Percentiles rank a stretch among this genome's conserved stretches.
Conservation (phyloP, 2,797 vertebrate species). For the Distichodus sexfasciatus region DNA sequence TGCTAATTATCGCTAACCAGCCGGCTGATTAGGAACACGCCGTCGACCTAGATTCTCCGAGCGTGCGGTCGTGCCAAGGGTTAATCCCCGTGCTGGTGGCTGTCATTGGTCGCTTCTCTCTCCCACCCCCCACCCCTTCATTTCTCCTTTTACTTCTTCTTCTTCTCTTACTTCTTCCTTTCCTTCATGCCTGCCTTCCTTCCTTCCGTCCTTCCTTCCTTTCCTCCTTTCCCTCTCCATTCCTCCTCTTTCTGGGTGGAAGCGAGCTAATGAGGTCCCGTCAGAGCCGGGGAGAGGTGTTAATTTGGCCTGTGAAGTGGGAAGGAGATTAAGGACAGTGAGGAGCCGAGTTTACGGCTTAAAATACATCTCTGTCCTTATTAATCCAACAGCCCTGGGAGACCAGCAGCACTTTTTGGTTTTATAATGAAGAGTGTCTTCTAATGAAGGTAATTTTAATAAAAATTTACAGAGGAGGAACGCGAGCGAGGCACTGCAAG, state of each 20-base stretch:
- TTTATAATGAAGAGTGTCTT: slow-evolving; percentile 81
- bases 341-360: slow-evolving; percentile 83
- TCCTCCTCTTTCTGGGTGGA: slow-evolving; percentile 77
- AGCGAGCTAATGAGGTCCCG: slow-evolving; percentile 86
- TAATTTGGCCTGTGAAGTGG: slow-evolving; percentile 85
- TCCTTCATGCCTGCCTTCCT: slow-evolving; percentile 65
- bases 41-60: slow-evolving; percentile 75
- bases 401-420: slow-evolving; percentile 72
- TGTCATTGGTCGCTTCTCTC: slow-evolving; percentile 80
- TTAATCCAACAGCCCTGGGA: slow-evolving; percentile 81
- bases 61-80: slow-evolving; percentile 71
- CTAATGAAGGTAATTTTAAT: slow-evolving; percentile 85
- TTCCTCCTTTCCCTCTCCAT: slow-evolving; percentile 31
- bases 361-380: slow-evolving; percentile 86
- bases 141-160: slow-evolving; percentile 25
- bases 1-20: slow-evolving; percentile 84
- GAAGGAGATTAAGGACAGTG: slow-evolving; percentile 86
- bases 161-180: slow-evolving; percentile 35
- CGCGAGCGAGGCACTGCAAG: slow-evolving; percentile 57
- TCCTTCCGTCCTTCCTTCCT: slow-evolving; percentile 5
- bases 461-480: slow-evolving; percentile 67
- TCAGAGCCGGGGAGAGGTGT: slow-evolving; percentile 83
- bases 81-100: slow-evolving; percentile 80
- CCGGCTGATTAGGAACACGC: slow-evolving; percentile 80
- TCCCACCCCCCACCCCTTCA: slow-evolving; percentile 14